phyloP scores from a whole-genome alignment of 2,113 vertebrate genomes.

The Neopipo cinnamomea region DNA sequence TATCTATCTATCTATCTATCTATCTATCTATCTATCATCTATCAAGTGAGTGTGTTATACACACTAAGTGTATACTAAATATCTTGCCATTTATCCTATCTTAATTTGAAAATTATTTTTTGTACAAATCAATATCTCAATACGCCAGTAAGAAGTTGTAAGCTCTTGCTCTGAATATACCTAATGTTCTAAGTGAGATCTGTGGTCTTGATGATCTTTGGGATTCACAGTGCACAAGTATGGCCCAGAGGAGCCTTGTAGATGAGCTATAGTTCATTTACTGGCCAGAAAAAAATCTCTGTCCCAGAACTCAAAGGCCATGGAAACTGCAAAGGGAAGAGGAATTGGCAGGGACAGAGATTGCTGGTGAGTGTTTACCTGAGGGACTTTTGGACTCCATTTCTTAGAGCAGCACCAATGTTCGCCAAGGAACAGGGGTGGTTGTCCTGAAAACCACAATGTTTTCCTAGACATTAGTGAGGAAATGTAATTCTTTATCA shows the following conservation, averaged over 20 bases:
- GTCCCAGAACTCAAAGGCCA: background rate
- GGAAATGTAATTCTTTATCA: background rate
- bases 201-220: background rate
- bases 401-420: background rate
- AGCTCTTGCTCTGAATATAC: background rate
- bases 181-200: background rate
- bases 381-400: background rate
- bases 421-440: background rate
- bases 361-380: background rate
- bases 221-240: background rate
- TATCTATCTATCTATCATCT: background rate
- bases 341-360: background rate
- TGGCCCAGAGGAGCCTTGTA: background rate
- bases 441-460: background rate
- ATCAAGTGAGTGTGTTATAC: background rate
- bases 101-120: background rate
- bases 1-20: background rate
- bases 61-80: background rate
- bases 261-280: background rate
- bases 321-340: background rate
- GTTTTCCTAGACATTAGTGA: background rate
- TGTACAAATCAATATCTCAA: background rate
- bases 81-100: background rate
- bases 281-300: background rate
- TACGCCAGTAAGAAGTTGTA: background rate